Evolutionary conservation across 2,113 vertebrate genomes (phyloP), one percentile per base, ranked within the genome.

Genomic region (Lynx canadensis): DNA sequence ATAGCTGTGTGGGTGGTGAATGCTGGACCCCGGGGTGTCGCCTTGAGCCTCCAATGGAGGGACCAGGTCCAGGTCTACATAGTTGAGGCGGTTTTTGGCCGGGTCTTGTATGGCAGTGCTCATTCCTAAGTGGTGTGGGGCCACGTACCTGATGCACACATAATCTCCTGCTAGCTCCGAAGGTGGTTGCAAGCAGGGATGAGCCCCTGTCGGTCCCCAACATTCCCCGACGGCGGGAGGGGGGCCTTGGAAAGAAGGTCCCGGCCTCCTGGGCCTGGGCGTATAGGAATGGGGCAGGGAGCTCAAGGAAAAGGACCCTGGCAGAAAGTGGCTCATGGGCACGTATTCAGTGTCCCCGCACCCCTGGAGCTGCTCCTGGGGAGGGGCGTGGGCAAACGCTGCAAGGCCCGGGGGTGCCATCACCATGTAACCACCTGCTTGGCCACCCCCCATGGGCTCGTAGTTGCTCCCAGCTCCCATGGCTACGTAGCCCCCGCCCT

Each of bases 21-120:
- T 85, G 87, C 38, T 91, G 38, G 89, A 82, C 33, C 93, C 89
- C 8, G 87, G 89, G 93, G 89, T 6, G 0, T 36, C 4, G 0
- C 76, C n/a, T 4, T 3, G 4, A 1, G 1, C 19, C 7, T 85
- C 45, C 50, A 81, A 3, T 38, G 68, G 31, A 55, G 33, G 57
- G 16, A 81, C 41, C 50, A 99, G 98, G 96, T 99, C 99, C 97
- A 99, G 98, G 97, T 99, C 99, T 52, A 99, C 98, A 57, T 99
- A 99, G 97, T 99, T 99, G 96, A 99, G 99, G 89, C 98, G 63
- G 81, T 41, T 3, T 4, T 36, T 63, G 0, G 1, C 29, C 48
- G 25, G 97, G 98, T 82, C 98, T 48, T 48, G 98, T 97, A 57
- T 97, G 41, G 38, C 21, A 16, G 76, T 19, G 23, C 2, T 8